These are phyloP conservation scores for Tiliacea aurago DNA, from an alignment of 2,888 invertebrate species.

Conservation along the genomic window DNA sequence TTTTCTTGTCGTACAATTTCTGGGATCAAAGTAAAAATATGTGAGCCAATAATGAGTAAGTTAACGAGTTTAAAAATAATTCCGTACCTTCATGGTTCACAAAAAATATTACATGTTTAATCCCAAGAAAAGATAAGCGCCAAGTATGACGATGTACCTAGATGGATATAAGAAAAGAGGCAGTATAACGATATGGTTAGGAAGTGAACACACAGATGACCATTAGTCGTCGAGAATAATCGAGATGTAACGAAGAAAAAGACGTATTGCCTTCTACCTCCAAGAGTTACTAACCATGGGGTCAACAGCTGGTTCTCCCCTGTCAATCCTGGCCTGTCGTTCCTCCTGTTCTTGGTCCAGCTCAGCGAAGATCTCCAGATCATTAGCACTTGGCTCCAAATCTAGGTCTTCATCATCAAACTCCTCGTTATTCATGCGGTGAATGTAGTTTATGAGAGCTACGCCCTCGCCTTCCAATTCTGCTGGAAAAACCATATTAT, in stretches of 20 bases:
- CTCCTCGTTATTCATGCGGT: slow-evolving; percentile 68
- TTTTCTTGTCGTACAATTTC: slow-evolving; percentile 84
- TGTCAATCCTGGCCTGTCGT: slow-evolving; percentile 82
- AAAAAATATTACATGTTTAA: not conserved
- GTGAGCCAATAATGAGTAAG: not conserved
- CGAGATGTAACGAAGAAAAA: not conserved
- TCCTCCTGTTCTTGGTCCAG: slow-evolving; percentile 81
- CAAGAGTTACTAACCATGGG: slow-evolving; percentile 77
- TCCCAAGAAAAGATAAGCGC: not conserved
- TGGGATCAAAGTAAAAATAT: slow-evolving; percentile 51
- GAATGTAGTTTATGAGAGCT: slow-evolving; percentile 79
- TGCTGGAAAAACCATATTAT: slow-evolving; percentile 49
- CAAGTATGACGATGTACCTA: not conserved
- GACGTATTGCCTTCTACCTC: not conserved
- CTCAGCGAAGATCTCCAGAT: slow-evolving; percentile 85
- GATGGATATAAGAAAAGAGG: not conserved
- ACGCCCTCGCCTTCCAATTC: slow-evolving; percentile 77
- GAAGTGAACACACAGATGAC: not conserved
- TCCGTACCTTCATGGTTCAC: not conserved
- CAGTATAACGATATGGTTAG: not conserved
- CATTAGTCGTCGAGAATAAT: not conserved
- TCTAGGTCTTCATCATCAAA: slow-evolving; percentile 73
- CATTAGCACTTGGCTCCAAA: slow-evolving; percentile 82
- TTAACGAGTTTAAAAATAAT: not conserved
- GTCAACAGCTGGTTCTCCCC: slow-evolving; percentile 86